phyloP scores from a whole-genome alignment of 2,797 vertebrate species.

The Psittacula echo region DNA sequence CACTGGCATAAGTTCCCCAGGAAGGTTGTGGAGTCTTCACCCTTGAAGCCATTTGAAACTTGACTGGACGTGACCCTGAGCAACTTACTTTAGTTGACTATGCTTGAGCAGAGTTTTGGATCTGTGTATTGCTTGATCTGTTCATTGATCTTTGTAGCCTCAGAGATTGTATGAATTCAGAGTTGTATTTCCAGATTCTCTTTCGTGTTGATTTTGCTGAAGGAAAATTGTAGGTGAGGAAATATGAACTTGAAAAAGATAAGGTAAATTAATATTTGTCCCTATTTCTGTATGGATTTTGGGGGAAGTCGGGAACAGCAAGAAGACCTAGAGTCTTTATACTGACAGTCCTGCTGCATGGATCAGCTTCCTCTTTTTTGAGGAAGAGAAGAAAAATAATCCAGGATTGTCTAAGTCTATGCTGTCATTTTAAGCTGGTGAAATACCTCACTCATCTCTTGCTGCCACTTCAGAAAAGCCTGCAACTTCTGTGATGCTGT shows the following conservation, averaged over 20 bases:
- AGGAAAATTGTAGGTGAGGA: neutral
- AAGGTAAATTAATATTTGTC: neutral
- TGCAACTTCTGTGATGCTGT: neutral
- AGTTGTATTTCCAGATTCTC: neutral
- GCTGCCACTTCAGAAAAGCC: neutral
- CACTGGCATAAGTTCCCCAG: neutral
- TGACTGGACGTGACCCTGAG: rapidly evolving
- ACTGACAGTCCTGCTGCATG: neutral
- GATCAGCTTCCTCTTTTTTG: neutral
- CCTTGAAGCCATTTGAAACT: neutral
- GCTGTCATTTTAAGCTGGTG: neutral
- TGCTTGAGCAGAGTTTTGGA: neutral
- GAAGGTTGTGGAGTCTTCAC: neutral
- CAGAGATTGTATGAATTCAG: neutral
- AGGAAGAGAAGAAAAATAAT: neutral
- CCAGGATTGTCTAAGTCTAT: neutral
- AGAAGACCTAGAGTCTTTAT: neutral
- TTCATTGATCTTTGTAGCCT: neutral
- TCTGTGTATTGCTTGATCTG: neutral
- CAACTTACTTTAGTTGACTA: neutral
- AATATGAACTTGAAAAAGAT: neutral
- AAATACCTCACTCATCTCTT: neutral
- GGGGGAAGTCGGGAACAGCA: rapidly evolving
- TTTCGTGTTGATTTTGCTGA: neutral
- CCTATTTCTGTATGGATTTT: neutral